Evolutionary conservation across 1,140 invertebrate genomes (phyloP), one percentile per base, ranked within the genome.

Genomic region (Colletes gigas): DNA sequence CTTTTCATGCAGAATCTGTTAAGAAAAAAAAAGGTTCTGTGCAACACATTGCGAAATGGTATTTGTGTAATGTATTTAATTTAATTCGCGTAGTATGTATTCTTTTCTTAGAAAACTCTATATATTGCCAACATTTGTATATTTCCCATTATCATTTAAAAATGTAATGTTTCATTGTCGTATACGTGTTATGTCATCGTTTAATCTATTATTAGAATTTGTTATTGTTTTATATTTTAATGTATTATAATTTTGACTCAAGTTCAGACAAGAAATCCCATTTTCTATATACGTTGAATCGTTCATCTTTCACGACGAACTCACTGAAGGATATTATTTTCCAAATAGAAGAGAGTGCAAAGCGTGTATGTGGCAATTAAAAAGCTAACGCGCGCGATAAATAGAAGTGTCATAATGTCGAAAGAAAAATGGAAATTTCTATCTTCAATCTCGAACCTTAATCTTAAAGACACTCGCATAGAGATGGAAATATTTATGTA

Each of bases 141-240:
- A 79, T 79, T 79, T 74, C 17, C 17, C 50, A 63, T 78, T 70
- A 44, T 63, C 73, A 69, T 74, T 74, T 41, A 5, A 14, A 47
- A 14, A 17, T 62, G 21, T 59, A 65, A 65, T 5, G n/a, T 39
- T 74, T 79, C 30, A 12, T 17, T 14, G 19, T 66, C 55, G 15
- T 30, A 57, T 60, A 14, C 14, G 57, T 3, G 12, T 73, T 54
- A 17, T n/a, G 10, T 78, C n/a, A 21, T 55, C 66, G 9, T 69
- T 47, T 12, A 44, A 17, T 15, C 12, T 54, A 52, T 52, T 60
- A 39, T 12, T 70, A 30, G 17, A 55, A 54, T 30, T 77, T 77
- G 41, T 77, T 77, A 78, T 78, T 44, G 67, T 71, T 78, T 78
- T 71, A 52, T 78, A 78, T 78, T 70, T 70, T 47, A 62, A 69